Percentiles rank a stretch among this genome's conserved stretches.
These are phyloP conservation scores for Mastomys natalensis DNA, from an alignment of 2,113 vertebrate genomes.

Conservation along the genomic window DNA sequence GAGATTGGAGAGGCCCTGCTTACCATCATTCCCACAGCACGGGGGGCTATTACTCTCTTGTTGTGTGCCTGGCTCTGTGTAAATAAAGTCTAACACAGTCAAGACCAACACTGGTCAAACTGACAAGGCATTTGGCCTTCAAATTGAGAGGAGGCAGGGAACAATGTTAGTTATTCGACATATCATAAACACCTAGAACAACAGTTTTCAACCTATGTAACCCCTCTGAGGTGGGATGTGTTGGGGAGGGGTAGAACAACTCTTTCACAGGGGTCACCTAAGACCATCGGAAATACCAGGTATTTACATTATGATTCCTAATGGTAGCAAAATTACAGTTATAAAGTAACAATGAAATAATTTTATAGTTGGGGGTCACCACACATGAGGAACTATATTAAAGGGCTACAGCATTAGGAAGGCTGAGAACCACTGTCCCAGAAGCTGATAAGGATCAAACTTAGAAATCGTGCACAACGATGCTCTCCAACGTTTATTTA, in stretches of 20 bases:
- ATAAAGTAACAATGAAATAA: neutral
- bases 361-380: neutral
- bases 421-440: neutral
- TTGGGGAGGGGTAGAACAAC: neutral
- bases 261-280: neutral
- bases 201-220: neutral
- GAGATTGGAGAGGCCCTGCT: neutral
- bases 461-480: neutral
- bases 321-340: neutral
- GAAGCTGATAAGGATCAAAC: neutral
- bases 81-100: neutral
- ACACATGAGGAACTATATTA: neutral
- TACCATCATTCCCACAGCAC: neutral
- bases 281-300: neutral
- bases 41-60: neutral
- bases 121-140: neutral
- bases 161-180: neutral
- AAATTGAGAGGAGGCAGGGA: neutral
- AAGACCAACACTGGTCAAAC: neutral
- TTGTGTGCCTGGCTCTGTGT: no score
- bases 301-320: neutral
- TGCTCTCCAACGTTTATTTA: neutral
- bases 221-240: neutral
- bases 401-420: neutral
- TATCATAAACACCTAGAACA: neutral